Conservation (phyloP, 2,888 invertebrate species). For the Sycophila texana region DNA sequence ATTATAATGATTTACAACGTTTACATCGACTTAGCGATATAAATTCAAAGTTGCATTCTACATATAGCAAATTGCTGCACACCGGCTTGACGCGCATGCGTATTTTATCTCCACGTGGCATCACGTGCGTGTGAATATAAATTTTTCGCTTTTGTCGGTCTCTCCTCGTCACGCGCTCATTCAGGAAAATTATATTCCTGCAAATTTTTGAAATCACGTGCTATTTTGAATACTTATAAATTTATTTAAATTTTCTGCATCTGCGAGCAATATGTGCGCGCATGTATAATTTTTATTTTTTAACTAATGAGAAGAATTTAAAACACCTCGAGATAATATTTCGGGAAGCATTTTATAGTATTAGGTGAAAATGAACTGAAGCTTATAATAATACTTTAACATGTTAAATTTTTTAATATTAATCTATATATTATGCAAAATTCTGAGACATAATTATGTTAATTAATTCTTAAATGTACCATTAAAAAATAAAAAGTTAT, state of each 20-base stretch:
- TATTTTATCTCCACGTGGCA: slow-evolving; percentile 38
- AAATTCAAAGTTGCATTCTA: slow-evolving; percentile 68
- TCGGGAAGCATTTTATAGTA: no score
- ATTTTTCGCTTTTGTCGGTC: slow-evolving; percentile 33
- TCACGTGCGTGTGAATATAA: slow-evolving; percentile 47
- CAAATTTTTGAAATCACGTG: slow-evolving; percentile 35
- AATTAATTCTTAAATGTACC: no score
- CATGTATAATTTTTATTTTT: no score
- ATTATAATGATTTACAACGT: slow-evolving; percentile 70
- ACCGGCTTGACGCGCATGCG: slow-evolving; percentile 26
- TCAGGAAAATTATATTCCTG: slow-evolving; percentile 42
- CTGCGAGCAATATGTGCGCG: no score
- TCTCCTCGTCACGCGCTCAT: not conserved
- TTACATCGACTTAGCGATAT: slow-evolving; percentile 70
- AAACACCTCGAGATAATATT: no score
- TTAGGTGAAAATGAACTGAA: no score
- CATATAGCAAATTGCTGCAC: slow-evolving; percentile 10
- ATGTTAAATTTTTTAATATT: no score
- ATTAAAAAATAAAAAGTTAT: not conserved
- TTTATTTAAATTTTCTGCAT: not conserved
- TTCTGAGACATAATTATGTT: no score
- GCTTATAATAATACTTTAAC: no score
- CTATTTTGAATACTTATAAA: no score
- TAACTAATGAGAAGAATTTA: no score
- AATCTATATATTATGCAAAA: no score